phyloP scores from a whole-genome alignment of 1,140 invertebrate genomes.

The Drosophila bocki region DNA sequence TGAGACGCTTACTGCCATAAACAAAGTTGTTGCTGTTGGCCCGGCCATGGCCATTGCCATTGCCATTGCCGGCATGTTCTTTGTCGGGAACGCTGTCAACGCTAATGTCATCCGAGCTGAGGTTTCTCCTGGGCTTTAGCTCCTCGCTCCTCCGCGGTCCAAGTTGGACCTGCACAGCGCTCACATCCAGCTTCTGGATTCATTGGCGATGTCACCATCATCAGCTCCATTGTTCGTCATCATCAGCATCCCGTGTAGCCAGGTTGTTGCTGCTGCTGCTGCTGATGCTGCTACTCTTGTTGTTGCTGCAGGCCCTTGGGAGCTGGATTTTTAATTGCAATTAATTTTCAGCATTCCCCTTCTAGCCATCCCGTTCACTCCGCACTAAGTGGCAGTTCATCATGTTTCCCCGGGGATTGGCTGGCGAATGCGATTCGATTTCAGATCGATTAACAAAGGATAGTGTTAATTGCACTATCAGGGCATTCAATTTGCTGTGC shows the following conservation, averaged over 20 bases:
- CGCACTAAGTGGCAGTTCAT: constrained; percentile 35
- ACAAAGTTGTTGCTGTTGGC: constrained; percentile 64
- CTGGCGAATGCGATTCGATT: constrained; percentile 25
- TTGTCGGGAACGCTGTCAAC: constrained; percentile 64
- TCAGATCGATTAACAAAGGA: constrained; percentile 26
- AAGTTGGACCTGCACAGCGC: constrained; percentile 4
- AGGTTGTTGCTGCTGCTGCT: not conserved
- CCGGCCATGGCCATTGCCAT: constrained; percentile 15
- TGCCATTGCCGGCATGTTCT: constrained; percentile 28
- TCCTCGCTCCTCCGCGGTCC: not conserved
- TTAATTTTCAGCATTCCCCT: constrained; percentile 56
- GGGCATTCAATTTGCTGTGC: not conserved
- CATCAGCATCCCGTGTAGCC: not conserved
- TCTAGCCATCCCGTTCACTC: not conserved
- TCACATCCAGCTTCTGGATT: constrained; percentile 19
- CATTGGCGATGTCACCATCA: constrained; percentile 33
- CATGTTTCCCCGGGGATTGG: not conserved
- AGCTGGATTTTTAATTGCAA: constrained; percentile 64
- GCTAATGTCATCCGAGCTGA: constrained; percentile 62
- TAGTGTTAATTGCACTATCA: constrained; percentile 23
- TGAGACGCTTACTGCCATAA: constrained; percentile 64
- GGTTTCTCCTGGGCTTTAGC: constrained; percentile 42
- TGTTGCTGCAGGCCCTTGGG: constrained; percentile 22
- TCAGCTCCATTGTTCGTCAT: constrained; percentile 25
- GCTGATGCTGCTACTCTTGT: not conserved